Evolutionary conservation across 2,113 vertebrate genomes (phyloP), one percentile per base, ranked within the genome.

Genomic region (Corythornis cristatus): DNA sequence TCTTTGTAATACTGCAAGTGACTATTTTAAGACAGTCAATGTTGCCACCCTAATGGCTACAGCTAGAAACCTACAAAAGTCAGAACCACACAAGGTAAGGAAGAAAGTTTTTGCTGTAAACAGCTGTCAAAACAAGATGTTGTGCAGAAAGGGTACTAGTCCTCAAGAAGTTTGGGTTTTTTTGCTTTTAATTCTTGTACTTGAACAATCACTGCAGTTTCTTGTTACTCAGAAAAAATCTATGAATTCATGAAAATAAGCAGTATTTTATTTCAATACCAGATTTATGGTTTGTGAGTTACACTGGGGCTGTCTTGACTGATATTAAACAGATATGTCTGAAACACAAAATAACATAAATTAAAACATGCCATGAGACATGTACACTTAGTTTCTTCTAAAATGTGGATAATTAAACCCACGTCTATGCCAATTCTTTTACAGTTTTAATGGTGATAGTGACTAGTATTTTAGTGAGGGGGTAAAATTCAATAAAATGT

Each of bases 311-410:
- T 91, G 74, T 66, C 88, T 85, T 96, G 81, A 68, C 67, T 93
- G 92, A 89, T 93, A 92, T 92, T 77, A 64, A 94, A 93, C 73
- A 95, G 82, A 20, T 64, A 93, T 82, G 90, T 90, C 90, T 96
- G 80, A 93, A 95, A 96, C 76, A 94, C 92, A 91, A 86, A 95
- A 23, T 95, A 84, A 96, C 93, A 97, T 97, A 98, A 98, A 97
- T 98, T 95, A 97, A 95, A 97, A 97, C 95, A 96, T 97, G 96
- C 95, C 90, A 87, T 70, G 64, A 88, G 91, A 97, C 96, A 97
- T 95, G 94, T 95, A 95, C 93, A 70, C 89, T 89, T 94, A 92
- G 88, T 91, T 97, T 97, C 86, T 97, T 76, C 64, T 88, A 88
- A 95, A 94, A 96, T 8, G 90, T 95, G 91, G 85, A 95, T 93